These are phyloP conservation scores for Arctia plantaginis DNA, from an alignment of 2,888 invertebrate genomes.

Conservation along the genomic window DNA sequence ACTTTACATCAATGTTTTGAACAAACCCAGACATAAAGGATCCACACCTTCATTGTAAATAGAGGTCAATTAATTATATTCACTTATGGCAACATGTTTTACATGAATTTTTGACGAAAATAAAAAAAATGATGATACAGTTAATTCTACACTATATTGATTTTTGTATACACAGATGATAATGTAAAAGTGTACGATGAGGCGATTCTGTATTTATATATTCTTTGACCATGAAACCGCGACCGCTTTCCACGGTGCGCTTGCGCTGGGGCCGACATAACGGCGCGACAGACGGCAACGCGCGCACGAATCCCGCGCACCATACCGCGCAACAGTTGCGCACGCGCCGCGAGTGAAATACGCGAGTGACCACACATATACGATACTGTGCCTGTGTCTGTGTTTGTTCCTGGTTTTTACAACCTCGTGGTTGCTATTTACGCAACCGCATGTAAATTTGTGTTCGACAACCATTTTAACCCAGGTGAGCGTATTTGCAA, in stretches of 20 bases:
- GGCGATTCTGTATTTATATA: constrained; percentile 37
- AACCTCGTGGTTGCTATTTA: constrained; percentile 10
- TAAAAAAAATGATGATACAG: background rate
- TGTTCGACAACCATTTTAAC: constrained; percentile 5
- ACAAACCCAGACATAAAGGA: background rate
- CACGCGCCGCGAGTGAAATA: constrained; percentile 54
- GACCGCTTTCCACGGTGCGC: constrained; percentile 70
- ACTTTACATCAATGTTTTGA: background rate
- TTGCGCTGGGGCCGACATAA: constrained; percentile 71
- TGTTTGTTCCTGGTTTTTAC: constrained; percentile 45
- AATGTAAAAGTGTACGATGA: constrained; percentile 27
- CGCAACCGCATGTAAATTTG: constrained; percentile 5
- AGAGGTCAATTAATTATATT: no score
- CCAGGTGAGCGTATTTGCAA: constrained; percentile 50
- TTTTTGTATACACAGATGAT: constrained; percentile 15
- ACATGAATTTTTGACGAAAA: background rate
- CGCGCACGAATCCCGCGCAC: constrained; percentile 37
- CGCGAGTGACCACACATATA: constrained; percentile 55
- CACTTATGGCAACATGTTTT: background rate
- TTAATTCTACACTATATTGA: background rate
- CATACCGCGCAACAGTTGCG: constrained; percentile 24
- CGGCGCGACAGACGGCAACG: constrained; percentile 71
- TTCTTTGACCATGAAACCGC: constrained; percentile 63
- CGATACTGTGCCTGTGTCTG: constrained; percentile 57
- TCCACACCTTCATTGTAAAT: background rate